A percentile compares a stretch with the other conserved stretches of the same genome.
phyloP scores from a whole-genome alignment of 2,797 vertebrate genomes.

The Gorsachius magnificus region DNA sequence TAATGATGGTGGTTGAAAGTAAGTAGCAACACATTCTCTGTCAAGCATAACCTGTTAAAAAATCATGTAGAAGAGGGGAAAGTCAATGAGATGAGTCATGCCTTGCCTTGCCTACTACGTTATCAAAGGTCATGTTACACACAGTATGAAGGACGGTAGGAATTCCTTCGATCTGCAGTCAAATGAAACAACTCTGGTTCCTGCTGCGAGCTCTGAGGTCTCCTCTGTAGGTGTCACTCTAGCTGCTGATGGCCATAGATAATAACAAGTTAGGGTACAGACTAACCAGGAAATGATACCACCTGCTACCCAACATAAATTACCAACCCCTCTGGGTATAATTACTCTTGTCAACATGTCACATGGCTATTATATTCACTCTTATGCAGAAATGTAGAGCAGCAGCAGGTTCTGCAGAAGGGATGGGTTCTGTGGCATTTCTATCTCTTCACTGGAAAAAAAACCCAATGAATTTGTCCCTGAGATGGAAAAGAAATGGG shows the following conservation, averaged over 20 bases:
- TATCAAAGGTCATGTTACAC: not conserved
- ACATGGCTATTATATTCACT: constrained; percentile 9
- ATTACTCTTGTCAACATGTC: constrained; percentile 51
- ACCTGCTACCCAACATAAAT: constrained; percentile 59
- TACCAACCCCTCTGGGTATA: constrained; percentile 36
- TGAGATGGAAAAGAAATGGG: not conserved
- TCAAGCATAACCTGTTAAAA: not conserved
- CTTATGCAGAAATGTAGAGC: constrained; percentile 6
- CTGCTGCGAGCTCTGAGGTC: not conserved
- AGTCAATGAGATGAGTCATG: not conserved
- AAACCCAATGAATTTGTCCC: not conserved
- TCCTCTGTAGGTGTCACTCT: constrained; percentile 41
- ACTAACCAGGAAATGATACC: constrained; percentile 53
- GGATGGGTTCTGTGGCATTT: not conserved
- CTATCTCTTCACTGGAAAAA: not conserved
- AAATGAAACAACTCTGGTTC: constrained; percentile 5
- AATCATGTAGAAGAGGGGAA: not conserved
- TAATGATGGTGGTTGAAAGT: not conserved
- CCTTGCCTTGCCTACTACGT: not conserved
- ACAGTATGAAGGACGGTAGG: not conserved
- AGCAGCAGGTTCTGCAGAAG: not conserved
- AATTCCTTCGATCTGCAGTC: not conserved
- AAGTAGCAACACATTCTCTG: not conserved
- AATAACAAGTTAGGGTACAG: constrained; percentile 50
- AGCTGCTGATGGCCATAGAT: constrained; percentile 47